These are phyloP conservation scores for Cosmorhoe ocellata DNA, from an alignment of 2,888 invertebrate species.

Conservation along the genomic window DNA sequence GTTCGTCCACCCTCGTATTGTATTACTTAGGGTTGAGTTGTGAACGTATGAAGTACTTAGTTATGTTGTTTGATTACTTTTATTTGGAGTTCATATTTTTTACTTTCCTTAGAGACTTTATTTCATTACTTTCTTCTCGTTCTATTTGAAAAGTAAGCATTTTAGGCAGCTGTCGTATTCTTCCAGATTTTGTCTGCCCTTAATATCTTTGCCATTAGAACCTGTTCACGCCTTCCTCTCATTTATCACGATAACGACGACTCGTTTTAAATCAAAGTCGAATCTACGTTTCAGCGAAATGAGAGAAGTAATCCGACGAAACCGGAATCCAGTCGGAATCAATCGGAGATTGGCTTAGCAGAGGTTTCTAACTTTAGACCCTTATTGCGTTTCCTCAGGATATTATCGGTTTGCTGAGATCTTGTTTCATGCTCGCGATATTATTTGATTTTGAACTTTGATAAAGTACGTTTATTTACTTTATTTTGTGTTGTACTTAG, in stretches of 20 bases:
- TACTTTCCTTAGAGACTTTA: background rate
- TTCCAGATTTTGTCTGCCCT: background rate
- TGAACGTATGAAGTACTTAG: background rate
- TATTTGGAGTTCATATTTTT: background rate
- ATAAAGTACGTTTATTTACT: too few species aligned
- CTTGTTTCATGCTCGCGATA: background rate
- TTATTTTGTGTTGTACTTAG: too few species aligned
- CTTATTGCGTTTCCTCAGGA: slow-evolving; percentile 10
- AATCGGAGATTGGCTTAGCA: slow-evolving; percentile 16
- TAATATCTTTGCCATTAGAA: background rate
- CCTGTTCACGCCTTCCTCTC: background rate
- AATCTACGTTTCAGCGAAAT: slow-evolving; percentile 11
- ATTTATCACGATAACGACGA: slow-evolving; percentile 3
- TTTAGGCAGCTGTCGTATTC: background rate
- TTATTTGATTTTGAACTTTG: background rate
- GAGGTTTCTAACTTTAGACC: slow-evolving; percentile 3
- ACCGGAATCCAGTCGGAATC: slow-evolving; percentile 13
- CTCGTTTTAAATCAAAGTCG: slow-evolving; percentile 4
- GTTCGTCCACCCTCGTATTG: slow-evolving; percentile 10
- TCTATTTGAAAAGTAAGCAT: too few species aligned
- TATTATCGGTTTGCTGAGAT: slow-evolving; percentile 8
- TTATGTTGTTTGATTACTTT: background rate
- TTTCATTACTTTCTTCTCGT: background rate
- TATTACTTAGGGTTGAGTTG: slow-evolving; percentile 7
- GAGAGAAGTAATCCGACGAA: background rate